Conservation (phyloP, 2,797 vertebrate species). For the Phrynocephalus guinanensis region DNA sequence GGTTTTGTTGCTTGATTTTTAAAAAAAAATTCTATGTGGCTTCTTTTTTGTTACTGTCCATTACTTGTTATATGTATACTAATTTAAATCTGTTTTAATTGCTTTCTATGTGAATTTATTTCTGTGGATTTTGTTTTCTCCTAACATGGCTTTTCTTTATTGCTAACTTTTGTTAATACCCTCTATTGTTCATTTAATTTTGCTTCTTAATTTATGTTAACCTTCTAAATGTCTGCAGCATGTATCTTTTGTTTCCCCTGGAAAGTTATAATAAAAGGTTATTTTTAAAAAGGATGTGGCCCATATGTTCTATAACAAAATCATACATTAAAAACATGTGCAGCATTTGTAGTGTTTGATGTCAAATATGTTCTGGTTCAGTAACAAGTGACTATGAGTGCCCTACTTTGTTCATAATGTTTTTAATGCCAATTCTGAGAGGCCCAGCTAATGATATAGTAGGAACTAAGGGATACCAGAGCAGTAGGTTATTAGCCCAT, state of each 20-base stretch:
- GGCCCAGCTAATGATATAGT: background rate
- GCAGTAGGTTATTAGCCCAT: background rate
- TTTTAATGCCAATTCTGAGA: background rate
- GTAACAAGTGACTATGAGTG: background rate
- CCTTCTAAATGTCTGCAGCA: constrained; percentile 60
- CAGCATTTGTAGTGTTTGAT: background rate
- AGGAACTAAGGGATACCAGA: background rate
- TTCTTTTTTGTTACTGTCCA: background rate
- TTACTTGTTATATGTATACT: constrained; percentile 37
- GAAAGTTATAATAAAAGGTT: constrained; percentile 66
- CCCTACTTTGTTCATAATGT: background rate
- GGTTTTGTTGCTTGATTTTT: background rate
- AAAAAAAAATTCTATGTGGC: background rate
- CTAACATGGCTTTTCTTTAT: constrained; percentile 57
- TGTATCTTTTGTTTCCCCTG: constrained; percentile 42
- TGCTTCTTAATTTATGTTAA: constrained; percentile 47
- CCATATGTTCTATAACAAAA: constrained; percentile 47
- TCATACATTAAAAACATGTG: constrained; percentile 29
- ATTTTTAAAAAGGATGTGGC: constrained; percentile 56
- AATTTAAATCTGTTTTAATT: constrained; percentile 46
- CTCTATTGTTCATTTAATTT: constrained; percentile 49
- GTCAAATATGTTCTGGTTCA: background rate
- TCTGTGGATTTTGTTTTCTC: constrained; percentile 61
- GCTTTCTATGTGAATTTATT: constrained; percentile 17
- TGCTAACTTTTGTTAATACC: constrained; percentile 26